Percentiles rank a stretch among this genome's conserved stretches.
phyloP scores from a whole-genome alignment of 1,140 invertebrate genomes.

The Carcinoscorpius rotundicauda region DNA sequence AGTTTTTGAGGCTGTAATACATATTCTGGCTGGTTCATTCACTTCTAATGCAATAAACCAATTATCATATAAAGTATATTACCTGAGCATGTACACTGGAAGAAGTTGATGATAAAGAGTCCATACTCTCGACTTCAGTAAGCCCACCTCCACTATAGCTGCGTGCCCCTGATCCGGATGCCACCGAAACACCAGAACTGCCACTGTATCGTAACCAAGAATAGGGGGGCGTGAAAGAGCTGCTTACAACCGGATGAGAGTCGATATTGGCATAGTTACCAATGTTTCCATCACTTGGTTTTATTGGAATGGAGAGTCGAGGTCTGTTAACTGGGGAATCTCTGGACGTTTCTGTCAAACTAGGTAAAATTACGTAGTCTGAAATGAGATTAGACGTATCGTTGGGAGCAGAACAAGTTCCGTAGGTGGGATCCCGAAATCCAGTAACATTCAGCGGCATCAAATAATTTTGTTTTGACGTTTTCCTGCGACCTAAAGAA shows the following conservation, averaged over 20 bases:
- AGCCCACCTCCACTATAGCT: constrained; percentile 27
- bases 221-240: constrained; percentile 34
- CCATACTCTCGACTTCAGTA: constrained; percentile 54
- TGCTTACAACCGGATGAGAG: constrained; percentile 2
- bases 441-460: constrained; percentile 10
- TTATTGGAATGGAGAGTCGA: constrained; percentile 7
- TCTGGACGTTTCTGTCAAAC: background rate
- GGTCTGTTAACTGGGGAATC: background rate
- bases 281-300: constrained; percentile 1
- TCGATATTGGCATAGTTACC: constrained; percentile 32
- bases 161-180: background rate
- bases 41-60: no score
- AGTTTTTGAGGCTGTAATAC: no score
- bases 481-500: constrained; percentile 13
- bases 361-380: constrained; percentile 11
- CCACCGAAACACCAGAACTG: constrained; percentile 22
- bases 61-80: no score
- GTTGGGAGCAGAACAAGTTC: constrained; percentile 23
- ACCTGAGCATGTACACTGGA: constrained; percentile 38
- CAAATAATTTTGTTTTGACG: constrained; percentile 12
- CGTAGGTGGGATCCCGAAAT: constrained; percentile 26
- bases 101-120: constrained; percentile 49
- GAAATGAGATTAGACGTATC: constrained; percentile 12
- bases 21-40: no score
- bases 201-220: constrained; percentile 41